These are phyloP conservation scores for Mongoloraphidia duomilia DNA, from an alignment of 2,888 invertebrate genomes.

Conservation along the genomic window DNA sequence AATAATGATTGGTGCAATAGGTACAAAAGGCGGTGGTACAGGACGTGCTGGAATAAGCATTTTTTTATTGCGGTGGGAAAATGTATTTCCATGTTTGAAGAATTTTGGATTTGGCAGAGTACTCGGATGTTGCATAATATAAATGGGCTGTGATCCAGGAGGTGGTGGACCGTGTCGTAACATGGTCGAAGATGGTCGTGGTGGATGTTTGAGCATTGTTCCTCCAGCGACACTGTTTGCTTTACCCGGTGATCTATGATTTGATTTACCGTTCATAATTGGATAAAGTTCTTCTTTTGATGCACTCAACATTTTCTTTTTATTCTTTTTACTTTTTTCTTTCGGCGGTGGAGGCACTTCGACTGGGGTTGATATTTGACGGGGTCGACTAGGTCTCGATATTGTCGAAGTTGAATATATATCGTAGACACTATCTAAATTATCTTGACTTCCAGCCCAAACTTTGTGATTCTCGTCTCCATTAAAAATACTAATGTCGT, in stretches of 20 bases:
- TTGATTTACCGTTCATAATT: slow-evolving; percentile 35
- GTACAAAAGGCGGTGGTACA: slow-evolving; percentile 27
- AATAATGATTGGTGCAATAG: slow-evolving; percentile 31
- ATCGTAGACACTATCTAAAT: slow-evolving; percentile 59
- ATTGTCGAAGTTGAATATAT: slow-evolving; percentile 41
- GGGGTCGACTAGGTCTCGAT: slow-evolving; percentile 55
- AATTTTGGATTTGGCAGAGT: slow-evolving; percentile 31
- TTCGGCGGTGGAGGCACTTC: slow-evolving; percentile 75
- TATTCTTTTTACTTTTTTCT: slow-evolving; percentile 46
- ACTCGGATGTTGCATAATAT: slow-evolving; percentile 15
- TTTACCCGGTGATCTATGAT: slow-evolving; percentile 23
- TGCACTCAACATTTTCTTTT: slow-evolving; percentile 41
- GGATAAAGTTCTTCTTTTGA: slow-evolving; percentile 44
- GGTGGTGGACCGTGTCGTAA: slow-evolving; percentile 30
- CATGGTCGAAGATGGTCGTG: slow-evolving; percentile 30
- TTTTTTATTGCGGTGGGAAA: slow-evolving; percentile 38
- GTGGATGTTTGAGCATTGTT: slow-evolving; percentile 31
- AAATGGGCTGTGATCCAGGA: slow-evolving; percentile 30
- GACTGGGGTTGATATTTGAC: slow-evolving; percentile 66
- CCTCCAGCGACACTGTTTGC: slow-evolving; percentile 21
- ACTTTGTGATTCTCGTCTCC: slow-evolving; percentile 90
- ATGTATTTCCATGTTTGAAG: slow-evolving; percentile 32
- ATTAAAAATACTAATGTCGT: slow-evolving; percentile 72
- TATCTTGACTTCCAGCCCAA: slow-evolving; percentile 72
- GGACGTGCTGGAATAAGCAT: slow-evolving; percentile 42